Conservation (phyloP, 2,888 invertebrate species). For the Clanis bilineata region DNA sequence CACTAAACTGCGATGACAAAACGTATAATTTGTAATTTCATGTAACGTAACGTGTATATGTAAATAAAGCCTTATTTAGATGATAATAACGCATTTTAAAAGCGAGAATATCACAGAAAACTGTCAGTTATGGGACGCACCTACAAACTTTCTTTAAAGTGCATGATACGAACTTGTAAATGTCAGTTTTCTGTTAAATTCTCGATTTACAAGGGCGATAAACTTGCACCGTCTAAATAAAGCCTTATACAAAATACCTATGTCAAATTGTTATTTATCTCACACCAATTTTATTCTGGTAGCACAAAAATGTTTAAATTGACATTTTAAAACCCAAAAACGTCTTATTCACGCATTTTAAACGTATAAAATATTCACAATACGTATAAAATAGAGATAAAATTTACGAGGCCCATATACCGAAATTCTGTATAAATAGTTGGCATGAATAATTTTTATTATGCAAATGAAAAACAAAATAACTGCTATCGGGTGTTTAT, state of each 20-base stretch:
- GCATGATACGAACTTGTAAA: no score
- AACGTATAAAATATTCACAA: not conserved
- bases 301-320: not conserved
- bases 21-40: not conserved
- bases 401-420: not conserved
- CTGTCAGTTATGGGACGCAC: no score
- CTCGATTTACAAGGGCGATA: no score
- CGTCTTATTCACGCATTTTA: not conserved
- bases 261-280: no score
- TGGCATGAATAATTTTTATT: not conserved
- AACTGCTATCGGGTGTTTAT: conserved; percentile 16
- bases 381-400: not conserved
- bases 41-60: not conserved
- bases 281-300: not conserved
- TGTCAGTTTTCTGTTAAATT: no score
- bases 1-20: not conserved
- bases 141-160: no score
- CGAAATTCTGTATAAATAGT: not conserved
- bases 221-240: no score
- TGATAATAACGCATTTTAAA: no score
- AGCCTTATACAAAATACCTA: no score
- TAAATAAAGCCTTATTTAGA: no score
- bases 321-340: not conserved
- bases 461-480: conserved; percentile 5
- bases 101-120: no score